Percentiles rank a stretch among this genome's conserved stretches.
Conservation (phyloP, 1,140 invertebrate genomes). For the Halotydeus destructor region DNA sequence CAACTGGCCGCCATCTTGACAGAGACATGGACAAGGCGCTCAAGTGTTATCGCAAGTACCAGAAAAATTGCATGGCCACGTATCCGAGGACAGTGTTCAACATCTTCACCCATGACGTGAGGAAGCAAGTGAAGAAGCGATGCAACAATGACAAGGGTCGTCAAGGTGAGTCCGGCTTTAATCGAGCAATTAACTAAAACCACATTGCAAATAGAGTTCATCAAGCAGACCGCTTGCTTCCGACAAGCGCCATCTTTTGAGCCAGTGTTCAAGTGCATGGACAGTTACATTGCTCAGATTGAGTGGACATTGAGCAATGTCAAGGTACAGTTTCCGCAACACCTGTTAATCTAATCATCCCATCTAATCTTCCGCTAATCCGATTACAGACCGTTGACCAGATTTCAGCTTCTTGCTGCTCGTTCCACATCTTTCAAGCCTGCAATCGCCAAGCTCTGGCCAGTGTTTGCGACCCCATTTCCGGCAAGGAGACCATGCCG, state of each 20-base stretch:
- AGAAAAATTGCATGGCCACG: background rate
- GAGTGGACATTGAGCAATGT: conserved; percentile 1
- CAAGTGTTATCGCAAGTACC: background rate
- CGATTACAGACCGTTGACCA: too few species aligned
- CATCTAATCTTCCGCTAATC: too few species aligned
- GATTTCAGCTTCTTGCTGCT: background rate
- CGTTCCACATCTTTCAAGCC: background rate
- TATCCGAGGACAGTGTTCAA: background rate
- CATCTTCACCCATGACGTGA: conserved; percentile 2
- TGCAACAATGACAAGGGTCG: conserved; percentile 1
- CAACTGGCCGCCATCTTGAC: too few species aligned
- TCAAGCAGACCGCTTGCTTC: background rate
- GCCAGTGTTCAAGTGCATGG: background rate
- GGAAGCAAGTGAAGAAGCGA: background rate
- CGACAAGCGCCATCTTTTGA: background rate
- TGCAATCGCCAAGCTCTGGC: background rate
- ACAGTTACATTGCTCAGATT: background rate
- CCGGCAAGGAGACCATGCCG: background rate
- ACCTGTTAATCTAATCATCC: too few species aligned
- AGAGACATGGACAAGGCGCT: background rate
- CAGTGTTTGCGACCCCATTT: background rate
- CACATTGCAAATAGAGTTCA: background rate
- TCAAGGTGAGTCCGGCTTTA: background rate
- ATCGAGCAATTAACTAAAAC: background rate
- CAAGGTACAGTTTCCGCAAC: too few species aligned